Conservation (phyloP, 1,140 invertebrate species). For the Brachionus sp. region DNA sequence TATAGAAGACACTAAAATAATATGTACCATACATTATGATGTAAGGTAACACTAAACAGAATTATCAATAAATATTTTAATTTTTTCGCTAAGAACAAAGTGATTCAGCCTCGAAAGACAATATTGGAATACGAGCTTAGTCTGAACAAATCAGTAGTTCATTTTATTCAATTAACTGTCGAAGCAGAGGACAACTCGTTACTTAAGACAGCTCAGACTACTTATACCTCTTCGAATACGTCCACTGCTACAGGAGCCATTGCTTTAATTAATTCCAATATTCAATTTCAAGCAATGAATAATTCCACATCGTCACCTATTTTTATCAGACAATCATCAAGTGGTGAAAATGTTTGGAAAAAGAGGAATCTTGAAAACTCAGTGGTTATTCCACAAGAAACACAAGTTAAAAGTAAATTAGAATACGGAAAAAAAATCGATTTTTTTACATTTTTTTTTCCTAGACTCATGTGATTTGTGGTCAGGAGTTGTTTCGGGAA, state of each 20-base stretch:
- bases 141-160: slow-evolving; percentile 7
- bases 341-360: slow-evolving; percentile 37
- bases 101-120: slow-evolving; percentile 37
- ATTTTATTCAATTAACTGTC: slow-evolving; percentile 28
- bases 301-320: not conserved
- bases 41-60: slow-evolving; percentile 40
- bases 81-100: not conserved
- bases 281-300: slow-evolving; percentile 28
- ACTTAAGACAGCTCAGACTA: not conserved
- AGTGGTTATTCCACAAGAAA: not conserved
- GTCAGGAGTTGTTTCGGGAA: slow-evolving; percentile 24
- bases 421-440: not conserved
- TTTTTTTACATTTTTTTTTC: not conserved
- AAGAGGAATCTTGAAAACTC: slow-evolving; percentile 38
- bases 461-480: slow-evolving; percentile 41
- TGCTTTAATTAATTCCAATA: slow-evolving; percentile 18
- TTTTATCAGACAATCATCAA: not conserved
- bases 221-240: not conserved
- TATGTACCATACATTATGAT: slow-evolving; percentile 49
- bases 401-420: slow-evolving; percentile 26
- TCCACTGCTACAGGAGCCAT: slow-evolving; percentile 19
- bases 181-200: slow-evolving; percentile 13
- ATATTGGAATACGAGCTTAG: slow-evolving; percentile 3
- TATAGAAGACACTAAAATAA: slow-evolving; percentile 47
- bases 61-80: not conserved